Conservation (phyloP, 2,888 invertebrate genomes). For the Brachycybe producta region DNA sequence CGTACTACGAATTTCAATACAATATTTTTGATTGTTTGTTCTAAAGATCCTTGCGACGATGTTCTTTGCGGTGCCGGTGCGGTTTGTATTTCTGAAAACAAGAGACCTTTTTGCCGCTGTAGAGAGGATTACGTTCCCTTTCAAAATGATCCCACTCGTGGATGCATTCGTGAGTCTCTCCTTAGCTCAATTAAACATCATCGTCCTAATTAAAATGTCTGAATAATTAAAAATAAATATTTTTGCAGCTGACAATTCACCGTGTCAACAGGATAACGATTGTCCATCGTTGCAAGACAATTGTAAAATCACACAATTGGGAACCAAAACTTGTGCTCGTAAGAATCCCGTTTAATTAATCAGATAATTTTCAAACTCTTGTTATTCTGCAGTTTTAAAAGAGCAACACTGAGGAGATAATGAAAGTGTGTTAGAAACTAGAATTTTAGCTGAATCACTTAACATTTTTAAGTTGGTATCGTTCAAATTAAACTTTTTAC, state of each 20-base stretch:
- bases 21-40: no score
- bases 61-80: conserved; percentile 76
- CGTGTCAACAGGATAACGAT: conserved; percentile 25
- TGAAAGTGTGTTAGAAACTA: no score
- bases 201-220: not conserved
- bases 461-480: no score
- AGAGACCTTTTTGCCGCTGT: conserved; percentile 20
- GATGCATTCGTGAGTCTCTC: conserved; percentile 24
- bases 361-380: no score
- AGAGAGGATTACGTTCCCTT: conserved; percentile 23
- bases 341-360: no score
- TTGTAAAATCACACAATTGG: conserved; percentile 25
- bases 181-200: not conserved
- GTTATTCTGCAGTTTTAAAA: no score
- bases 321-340: conserved; percentile 25
- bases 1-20: no score
- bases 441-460: no score
- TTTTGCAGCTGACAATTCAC: conserved; percentile 15
- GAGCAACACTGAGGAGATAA: no score
- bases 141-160: conserved; percentile 23
- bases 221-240: not conserved
- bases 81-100: conserved; percentile 67
- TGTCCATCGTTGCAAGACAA: conserved; percentile 25
- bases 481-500: no score
- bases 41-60: conserved; percentile 32